Evolutionary conservation across 2,888 invertebrate species (phyloP), one percentile per base, ranked within the genome.

Genomic region (Holacanthella duospinosa): DNA sequence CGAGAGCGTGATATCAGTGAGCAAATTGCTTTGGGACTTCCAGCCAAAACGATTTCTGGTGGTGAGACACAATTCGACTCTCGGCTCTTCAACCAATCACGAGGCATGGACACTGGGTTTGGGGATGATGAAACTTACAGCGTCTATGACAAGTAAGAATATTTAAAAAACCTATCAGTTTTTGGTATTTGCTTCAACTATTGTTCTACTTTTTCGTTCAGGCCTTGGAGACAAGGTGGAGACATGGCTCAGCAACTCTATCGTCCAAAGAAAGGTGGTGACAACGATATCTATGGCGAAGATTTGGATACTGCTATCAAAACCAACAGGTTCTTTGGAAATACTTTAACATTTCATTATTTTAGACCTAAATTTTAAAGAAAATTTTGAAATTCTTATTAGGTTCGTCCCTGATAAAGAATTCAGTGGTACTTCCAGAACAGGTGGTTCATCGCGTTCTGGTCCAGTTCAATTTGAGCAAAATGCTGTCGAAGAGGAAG

Each of bases 351-450:
- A 36, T 9, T 36, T 36, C 48, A 21, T 48, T n/a, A 48, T n/a
- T 19, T 29, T n/a, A 21, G 19, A 27, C 26, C 6, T n/a, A 57
- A 21, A 25, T 48, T 19, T 21, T 59, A 53, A 53, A 26, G 9
- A 53, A 53, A 36, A 16, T 24, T 29, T 58, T 29, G 36, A 24
- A 6, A n/a, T 9, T 58, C 71, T 64, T 67, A 75, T 1, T 77
- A 89, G 93, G 73, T 99, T 99, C 80, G 94, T 97, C 25, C 95
- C 97, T 0, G 96, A 97, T 78, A 94, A 95, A 75, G 94, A 93
- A 75, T 97, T 99, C 75, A 88, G 89, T 6, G 97, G 97, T 1
- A 89, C 93, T 0, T 91, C 93, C 75, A 81, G 88, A 65, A 78
- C 80, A 25, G 81, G 81, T 55, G 75, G 77, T 28, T 82, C 82